Evolutionary conservation across 2,888 invertebrate genomes (phyloP).

Genomic region (Lycophotia porphyrea): DNA sequence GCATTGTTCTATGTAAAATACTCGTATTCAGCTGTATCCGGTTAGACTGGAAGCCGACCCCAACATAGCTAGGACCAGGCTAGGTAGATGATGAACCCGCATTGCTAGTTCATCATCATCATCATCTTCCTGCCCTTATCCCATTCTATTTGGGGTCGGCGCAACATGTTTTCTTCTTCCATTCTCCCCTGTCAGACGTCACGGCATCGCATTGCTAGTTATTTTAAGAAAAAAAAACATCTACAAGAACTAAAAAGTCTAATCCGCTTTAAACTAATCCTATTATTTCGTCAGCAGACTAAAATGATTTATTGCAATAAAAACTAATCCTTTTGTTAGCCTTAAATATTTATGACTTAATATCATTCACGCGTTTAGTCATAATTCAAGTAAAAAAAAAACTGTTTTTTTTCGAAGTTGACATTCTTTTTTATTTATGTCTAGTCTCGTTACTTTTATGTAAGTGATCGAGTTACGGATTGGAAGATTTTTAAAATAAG

Average conservation of each 20-base stretch:
- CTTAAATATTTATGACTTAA: slow-evolving; percentile 47
- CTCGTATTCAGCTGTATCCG: no score
- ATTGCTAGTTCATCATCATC: no score
- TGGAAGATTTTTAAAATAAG: no score
- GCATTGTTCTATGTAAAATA: no score
- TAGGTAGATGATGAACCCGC: no score
- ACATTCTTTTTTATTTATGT: slow-evolving; percentile 2
- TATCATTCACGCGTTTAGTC: slow-evolving; percentile 30
- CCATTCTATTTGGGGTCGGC: no score
- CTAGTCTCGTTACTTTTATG: slow-evolving; percentile 1
- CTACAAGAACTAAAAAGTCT: slow-evolving; percentile 3
- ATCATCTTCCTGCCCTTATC: no score
- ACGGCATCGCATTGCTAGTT: no score
- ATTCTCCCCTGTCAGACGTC: no score
- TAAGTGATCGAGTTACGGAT: background rate
- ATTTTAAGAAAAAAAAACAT: background rate
- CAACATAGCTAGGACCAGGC: no score
- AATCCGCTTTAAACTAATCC: slow-evolving; percentile 39
- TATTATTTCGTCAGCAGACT: slow-evolving; percentile 22
- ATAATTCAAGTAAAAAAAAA: slow-evolving; percentile 11
- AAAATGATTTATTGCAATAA: slow-evolving; percentile 48
- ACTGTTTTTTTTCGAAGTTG: slow-evolving; percentile 15
- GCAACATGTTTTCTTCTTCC: no score
- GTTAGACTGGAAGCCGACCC: no score
- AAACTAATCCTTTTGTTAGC: slow-evolving; percentile 48